A percentile compares a stretch with the other conserved stretches of the same genome.
These are phyloP conservation scores for Heteromurus nitidus DNA, from an alignment of 2,888 invertebrate genomes.

Conservation along the genomic window DNA sequence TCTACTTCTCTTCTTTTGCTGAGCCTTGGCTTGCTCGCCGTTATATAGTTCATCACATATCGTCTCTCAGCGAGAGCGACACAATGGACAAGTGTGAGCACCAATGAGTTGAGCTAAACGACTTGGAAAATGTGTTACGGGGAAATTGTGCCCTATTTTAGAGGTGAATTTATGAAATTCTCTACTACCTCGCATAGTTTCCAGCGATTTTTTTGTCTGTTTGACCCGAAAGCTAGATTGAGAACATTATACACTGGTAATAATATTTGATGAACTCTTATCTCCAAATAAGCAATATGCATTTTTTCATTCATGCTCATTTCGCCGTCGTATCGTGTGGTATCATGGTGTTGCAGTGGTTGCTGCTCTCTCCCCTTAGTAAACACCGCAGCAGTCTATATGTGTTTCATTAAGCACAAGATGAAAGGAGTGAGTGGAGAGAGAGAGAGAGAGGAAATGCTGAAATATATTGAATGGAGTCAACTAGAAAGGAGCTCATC, in stretches of 20 bases:
- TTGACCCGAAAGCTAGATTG: conserved; percentile 32
- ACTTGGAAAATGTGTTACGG: conserved; percentile 35
- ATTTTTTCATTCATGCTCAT: conserved; percentile 34
- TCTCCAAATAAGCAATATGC: conserved; percentile 33
- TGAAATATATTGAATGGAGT: no score
- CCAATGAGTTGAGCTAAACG: conserved; percentile 44
- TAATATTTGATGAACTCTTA: conserved; percentile 54
- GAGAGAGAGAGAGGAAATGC: no score
- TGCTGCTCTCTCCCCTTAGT: no score
- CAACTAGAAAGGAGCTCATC: no score
- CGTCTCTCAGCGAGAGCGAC: conserved; percentile 3
- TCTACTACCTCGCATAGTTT: no score
- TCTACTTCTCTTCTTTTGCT: background rate
- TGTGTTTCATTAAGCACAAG: no score
- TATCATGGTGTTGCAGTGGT: background rate
- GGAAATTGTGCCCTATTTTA: conserved; percentile 31
- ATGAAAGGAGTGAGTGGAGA: no score
- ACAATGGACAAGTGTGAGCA: conserved; percentile 27
- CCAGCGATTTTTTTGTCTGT: conserved; percentile 7
- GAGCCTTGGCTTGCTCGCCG: background rate
- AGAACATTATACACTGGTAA: conserved; percentile 31
- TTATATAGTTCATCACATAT: background rate
- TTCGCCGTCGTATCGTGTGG: background rate
- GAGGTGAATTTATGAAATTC: conserved; percentile 25
- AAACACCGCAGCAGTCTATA: conserved; percentile 7